Evolutionary conservation across 2,888 invertebrate genomes (phyloP).

Genomic region (Yponomeuta cagnagella): DNA sequence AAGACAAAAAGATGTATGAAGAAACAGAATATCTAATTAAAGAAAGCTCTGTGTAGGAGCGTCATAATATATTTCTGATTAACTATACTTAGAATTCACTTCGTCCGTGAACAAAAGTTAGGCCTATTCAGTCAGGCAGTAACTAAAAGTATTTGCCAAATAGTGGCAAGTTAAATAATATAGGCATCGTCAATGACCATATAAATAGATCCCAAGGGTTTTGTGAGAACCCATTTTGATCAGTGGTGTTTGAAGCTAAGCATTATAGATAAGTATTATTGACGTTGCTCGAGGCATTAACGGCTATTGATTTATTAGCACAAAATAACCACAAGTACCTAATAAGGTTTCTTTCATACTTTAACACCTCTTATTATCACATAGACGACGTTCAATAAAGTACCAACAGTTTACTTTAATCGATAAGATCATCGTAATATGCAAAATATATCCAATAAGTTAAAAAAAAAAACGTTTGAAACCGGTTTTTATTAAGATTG

Average conservation of each 20-base stretch:
- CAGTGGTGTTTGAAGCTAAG: not conserved
- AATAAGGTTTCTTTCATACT: not conserved
- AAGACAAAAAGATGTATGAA: too few species aligned
- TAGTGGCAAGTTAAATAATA: too few species aligned
- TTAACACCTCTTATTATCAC: not conserved
- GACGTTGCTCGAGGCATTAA: not conserved
- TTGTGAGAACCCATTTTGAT: not conserved
- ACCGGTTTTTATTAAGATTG: not conserved
- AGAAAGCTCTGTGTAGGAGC: too few species aligned
- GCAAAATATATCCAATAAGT: not conserved
- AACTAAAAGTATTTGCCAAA: too few species aligned
- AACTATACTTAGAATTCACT: too few species aligned
- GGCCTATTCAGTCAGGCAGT: too few species aligned
- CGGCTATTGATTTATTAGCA: not conserved
- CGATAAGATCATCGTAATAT: not conserved
- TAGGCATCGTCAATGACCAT: too few species aligned
- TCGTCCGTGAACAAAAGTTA: too few species aligned
- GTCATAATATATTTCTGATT: too few species aligned
- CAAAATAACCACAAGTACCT: not conserved
- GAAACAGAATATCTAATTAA: too few species aligned
- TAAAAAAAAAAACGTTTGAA: not conserved
- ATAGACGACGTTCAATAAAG: not conserved
- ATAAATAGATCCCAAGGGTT: not conserved
- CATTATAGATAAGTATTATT: not conserved
- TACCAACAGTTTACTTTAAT: not conserved